phyloP scores from a whole-genome alignment of 2,888 invertebrate species.

The Sarcophaga carnaria region DNA sequence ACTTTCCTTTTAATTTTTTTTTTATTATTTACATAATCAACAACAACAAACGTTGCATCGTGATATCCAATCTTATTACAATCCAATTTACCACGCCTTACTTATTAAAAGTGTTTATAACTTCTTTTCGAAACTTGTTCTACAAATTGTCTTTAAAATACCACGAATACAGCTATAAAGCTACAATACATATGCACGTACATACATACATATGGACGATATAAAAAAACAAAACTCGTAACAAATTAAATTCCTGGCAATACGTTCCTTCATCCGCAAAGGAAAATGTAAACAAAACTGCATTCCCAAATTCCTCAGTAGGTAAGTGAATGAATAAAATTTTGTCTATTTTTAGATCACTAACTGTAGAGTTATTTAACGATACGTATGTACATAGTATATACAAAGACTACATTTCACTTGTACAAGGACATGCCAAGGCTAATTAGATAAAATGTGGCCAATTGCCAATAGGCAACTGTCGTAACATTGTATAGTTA shows the following conservation, averaged over 20 bases:
- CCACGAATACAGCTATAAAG: neutral
- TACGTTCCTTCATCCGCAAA: slow-evolving; percentile 31
- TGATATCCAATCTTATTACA: too few species aligned
- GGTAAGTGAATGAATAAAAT: slow-evolving; percentile 10
- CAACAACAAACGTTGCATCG: too few species aligned
- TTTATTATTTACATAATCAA: too few species aligned
- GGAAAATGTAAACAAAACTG: slow-evolving; percentile 53
- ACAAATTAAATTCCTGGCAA: slow-evolving; percentile 14
- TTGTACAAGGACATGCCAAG: slow-evolving; percentile 58
- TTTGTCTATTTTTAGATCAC: slow-evolving; percentile 68
- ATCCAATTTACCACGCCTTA: neutral
- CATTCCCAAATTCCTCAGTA: slow-evolving; percentile 49
- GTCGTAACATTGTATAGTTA: slow-evolving; percentile 11
- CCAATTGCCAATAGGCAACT: slow-evolving; percentile 18
- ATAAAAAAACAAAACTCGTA: neutral
- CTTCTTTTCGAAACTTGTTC: slow-evolving; percentile 19
- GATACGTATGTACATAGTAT: neutral
- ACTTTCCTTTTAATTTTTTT: too few species aligned
- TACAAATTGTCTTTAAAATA: slow-evolving; percentile 19
- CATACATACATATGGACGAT: neutral
- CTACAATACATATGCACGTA: neutral
- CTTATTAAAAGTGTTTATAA: neutral
- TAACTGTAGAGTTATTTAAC: slow-evolving; percentile 68
- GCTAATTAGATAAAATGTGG: slow-evolving; percentile 55
- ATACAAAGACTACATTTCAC: slow-evolving; percentile 35